Conservation (phyloP, 1,140 invertebrate genomes). For the Pachyrhynchus sulphureomaculatus region DNA sequence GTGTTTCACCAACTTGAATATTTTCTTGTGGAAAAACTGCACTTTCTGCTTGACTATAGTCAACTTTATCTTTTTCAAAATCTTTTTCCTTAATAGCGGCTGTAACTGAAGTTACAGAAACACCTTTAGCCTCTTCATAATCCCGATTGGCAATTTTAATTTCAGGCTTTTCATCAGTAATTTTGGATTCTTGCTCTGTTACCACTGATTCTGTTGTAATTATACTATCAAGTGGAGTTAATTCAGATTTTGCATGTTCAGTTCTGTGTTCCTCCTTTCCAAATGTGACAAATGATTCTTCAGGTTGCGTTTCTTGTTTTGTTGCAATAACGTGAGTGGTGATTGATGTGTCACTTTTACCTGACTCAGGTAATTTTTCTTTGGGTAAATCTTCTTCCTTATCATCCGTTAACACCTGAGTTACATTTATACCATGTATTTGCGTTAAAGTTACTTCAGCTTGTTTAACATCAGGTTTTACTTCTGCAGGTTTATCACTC, state of each 20-base stretch:
- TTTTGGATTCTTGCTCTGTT: constrained; percentile 57
- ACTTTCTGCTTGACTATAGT: constrained; percentile 40
- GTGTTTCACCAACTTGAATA: constrained; percentile 40
- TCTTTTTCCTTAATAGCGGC: constrained; percentile 56
- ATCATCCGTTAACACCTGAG: constrained; percentile 53
- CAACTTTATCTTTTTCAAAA: constrained; percentile 47
- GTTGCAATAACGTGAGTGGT: constrained; percentile 56
- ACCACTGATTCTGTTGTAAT: constrained; percentile 47
- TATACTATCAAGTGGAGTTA: constrained; percentile 54
- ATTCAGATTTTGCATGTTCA: constrained; percentile 50
- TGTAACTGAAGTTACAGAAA: constrained; percentile 56
- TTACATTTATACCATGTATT: constrained; percentile 54
- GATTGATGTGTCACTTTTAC: constrained; percentile 55
- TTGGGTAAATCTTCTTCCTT: constrained; percentile 55
- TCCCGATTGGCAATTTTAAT: constrained; percentile 52
- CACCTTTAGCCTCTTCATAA: constrained; percentile 54
- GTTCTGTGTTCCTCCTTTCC: constrained; percentile 42
- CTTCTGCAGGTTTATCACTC: constrained; percentile 48
- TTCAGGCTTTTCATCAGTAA: constrained; percentile 49
- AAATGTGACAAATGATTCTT: constrained; percentile 32
- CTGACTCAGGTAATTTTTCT: constrained; percentile 47
- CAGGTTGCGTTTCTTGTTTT: constrained; percentile 51
- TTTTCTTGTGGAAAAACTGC: constrained; percentile 42
- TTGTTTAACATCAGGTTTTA: constrained; percentile 55
- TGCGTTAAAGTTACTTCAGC: constrained; percentile 54